phyloP scores from a whole-genome alignment of 2,888 invertebrate genomes.

The Tethea ocularis region DNA sequence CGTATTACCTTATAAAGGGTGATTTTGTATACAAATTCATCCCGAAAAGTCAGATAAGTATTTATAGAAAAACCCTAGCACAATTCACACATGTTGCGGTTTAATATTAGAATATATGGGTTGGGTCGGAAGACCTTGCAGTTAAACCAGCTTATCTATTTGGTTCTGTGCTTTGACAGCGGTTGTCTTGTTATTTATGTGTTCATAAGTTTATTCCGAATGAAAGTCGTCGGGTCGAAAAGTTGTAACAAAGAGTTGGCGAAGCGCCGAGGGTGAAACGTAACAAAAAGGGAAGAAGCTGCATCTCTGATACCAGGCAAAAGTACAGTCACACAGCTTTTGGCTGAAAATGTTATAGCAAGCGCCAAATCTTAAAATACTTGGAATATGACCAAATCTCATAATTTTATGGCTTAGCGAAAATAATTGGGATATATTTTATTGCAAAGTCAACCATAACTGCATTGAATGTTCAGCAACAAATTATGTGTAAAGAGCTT shows the following conservation, averaged over 20 bases:
- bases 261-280: slow-evolving; percentile 20
- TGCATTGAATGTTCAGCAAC: too few species aligned
- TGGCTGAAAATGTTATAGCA: slow-evolving; percentile 49
- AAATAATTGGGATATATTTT: not conserved
- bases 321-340: slow-evolving; percentile 32
- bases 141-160: not conserved
- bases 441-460: too few species aligned
- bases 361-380: slow-evolving; percentile 57
- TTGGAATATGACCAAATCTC: slow-evolving; percentile 45
- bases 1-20: too few species aligned
- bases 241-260: slow-evolving; percentile 26
- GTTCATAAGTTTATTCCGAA: not conserved
- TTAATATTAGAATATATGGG: not conserved
- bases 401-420: slow-evolving; percentile 16
- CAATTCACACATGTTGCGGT: not conserved
- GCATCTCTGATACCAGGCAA: slow-evolving; percentile 17
- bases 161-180: slow-evolving; percentile 2
- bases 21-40: too few species aligned
- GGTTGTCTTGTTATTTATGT: slow-evolving; percentile 4
- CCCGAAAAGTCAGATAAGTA: too few species aligned
- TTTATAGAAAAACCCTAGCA: not conserved
- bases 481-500: too few species aligned
- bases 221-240: not conserved
- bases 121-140: slow-evolving; percentile 3
- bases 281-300: slow-evolving; percentile 29